A percentile compares a stretch with the other conserved stretches of the same genome.
These are phyloP conservation scores for Petrocephalus sullivani DNA, from an alignment of 2,797 vertebrate species.

Conservation along the genomic window DNA sequence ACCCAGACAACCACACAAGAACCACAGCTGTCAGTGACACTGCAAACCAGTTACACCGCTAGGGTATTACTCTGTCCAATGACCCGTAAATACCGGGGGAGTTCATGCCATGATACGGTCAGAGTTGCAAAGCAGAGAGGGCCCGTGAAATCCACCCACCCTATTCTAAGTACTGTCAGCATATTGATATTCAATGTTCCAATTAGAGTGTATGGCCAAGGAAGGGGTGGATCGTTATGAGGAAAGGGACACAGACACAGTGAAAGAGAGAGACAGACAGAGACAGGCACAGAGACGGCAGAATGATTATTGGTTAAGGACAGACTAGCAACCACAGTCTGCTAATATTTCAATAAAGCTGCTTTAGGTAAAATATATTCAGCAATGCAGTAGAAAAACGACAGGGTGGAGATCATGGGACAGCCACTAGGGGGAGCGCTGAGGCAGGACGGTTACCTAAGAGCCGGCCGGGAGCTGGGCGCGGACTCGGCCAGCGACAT, in stretches of 20 bases:
- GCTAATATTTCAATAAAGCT: not conserved
- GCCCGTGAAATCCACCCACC: not conserved
- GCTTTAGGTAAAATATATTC: not conserved
- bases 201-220: not conserved
- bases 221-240: not conserved
- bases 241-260: not conserved
- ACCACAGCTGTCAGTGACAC: not conserved
- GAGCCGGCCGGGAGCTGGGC: conserved; percentile 41
- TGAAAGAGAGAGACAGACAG: not conserved
- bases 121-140: not conserved
- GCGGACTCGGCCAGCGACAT: conserved; percentile 84
- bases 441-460: conserved; percentile 51
- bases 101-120: not conserved
- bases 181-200: not conserved
- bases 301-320: not conserved
- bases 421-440: not conserved
- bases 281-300: not conserved
- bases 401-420: not conserved
- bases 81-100: not conserved
- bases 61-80: not conserved
- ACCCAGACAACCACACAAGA: not conserved
- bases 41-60: not conserved
- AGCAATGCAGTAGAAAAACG: not conserved
- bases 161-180: not conserved
- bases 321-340: not conserved